phyloP scores from a whole-genome alignment of 2,113 vertebrate species.

The Abramis brama region DNA sequence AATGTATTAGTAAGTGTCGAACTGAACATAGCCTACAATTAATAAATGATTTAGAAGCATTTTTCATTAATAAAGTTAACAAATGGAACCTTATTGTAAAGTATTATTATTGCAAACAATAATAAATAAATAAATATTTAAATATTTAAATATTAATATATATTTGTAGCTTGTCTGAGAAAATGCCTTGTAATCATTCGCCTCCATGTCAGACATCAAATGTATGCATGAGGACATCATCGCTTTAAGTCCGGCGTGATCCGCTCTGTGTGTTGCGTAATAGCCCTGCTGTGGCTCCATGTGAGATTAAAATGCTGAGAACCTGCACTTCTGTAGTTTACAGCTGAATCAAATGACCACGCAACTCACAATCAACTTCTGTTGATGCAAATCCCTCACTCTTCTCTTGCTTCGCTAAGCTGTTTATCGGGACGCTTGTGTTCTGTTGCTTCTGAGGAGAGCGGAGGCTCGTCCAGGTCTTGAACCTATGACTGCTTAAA shows the following conservation, averaged over 20 bases:
- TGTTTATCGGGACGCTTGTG: conserved; percentile 31
- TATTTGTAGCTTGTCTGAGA: too few species aligned
- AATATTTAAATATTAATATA: too few species aligned
- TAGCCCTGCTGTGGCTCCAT: neutral
- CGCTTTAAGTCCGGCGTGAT: conserved; percentile 21
- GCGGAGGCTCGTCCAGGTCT: neutral
- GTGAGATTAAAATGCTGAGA: conserved; percentile 41
- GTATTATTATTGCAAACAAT: too few species aligned
- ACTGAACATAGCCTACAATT: too few species aligned
- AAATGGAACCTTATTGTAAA: too few species aligned
- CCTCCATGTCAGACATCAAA: conserved; percentile 13
- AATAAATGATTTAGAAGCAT: too few species aligned
- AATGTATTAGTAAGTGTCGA: too few species aligned
- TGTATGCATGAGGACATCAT: neutral
- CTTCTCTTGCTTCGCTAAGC: conserved; percentile 23
- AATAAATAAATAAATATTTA: too few species aligned
- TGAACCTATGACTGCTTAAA: conserved; percentile 1
- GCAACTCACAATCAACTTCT: conserved; percentile 26
- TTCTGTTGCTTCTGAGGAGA: conserved; percentile 14
- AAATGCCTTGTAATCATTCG: neutral
- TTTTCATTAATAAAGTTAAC: too few species aligned
- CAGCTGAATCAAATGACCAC: conserved; percentile 13
- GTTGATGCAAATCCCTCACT: conserved; percentile 46
- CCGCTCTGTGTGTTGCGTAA: conserved; percentile 33
- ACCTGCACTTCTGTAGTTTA: neutral